Base-by-base conservation (phyloP, 2,888 invertebrate genomes). In the Drosophila neotestacea region DNA sequence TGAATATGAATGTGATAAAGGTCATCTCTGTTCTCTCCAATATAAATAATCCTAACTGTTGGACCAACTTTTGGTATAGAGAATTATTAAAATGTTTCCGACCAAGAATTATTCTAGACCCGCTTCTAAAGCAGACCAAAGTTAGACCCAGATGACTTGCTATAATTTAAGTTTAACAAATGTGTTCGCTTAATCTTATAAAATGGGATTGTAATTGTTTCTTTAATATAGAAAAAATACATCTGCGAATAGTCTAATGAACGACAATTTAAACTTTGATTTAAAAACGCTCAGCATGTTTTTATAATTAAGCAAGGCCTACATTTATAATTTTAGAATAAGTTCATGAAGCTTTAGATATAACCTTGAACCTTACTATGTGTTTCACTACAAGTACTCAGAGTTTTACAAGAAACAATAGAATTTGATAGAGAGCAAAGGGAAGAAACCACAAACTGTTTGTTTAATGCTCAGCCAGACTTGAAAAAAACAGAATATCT, bases 91-190 rank as follows among this genome's bases (percentile, higher is more conserved):
- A 54, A 7, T 32, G 30, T 7, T 38, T 7, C 5, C 0, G 7
- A 6, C 32, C 22, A 22, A 32, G 5, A 22, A 41, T 16, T 13
- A 11, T 22, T n/a, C 42, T 44, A 22, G n/a, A 44, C 10, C 22
- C 27, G 10, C 0, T 22, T 36, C 13, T 27, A 36, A 56, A 42
- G n/a, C 16, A 10, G 16, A 30, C 4, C 32, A 55, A 41, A 30
- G 9, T 41, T 6, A 30, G 16, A 30, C 0, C 4, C 4, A 22
- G n/a, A 56, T 56, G 55, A 56, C 55, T 44, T 56, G 55, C 34
- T 10, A 6, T 36, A 36, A 36, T 34, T n/a, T 16, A 5, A 10
- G 27, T 28, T n/a, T 44, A 36, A n/a, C 22, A n/a, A 51, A 34
- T 11, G 1, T 47, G 6, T 27, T 4, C 11, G 4, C 7, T 22